Evolutionary conservation across 2,797 vertebrate genomes (phyloP).

Genomic region (Falco columbarius): DNA sequence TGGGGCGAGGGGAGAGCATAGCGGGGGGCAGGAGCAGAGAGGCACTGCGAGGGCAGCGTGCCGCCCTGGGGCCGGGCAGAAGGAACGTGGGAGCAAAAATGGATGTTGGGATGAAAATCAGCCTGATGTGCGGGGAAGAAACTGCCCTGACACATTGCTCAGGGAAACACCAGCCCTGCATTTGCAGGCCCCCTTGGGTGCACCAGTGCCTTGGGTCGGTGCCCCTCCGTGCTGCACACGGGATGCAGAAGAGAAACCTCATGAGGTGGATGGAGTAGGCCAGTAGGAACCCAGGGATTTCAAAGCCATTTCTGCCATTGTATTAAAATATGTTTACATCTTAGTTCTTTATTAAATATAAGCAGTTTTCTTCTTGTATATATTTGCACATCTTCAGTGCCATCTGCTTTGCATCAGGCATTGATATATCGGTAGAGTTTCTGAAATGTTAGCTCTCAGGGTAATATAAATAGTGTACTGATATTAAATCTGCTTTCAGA

Average conservation of each 20-base stretch:
- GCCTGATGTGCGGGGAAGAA: neutral
- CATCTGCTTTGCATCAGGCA: conserved; percentile 80
- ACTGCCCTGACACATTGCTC: fast-evolving
- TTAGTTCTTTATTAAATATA: conserved; percentile 74
- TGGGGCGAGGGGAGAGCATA: fast-evolving
- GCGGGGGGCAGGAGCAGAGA: neutral
- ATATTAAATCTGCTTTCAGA: conserved; percentile 75
- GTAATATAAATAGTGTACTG: conserved; percentile 75
- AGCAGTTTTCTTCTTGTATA: conserved; percentile 78
- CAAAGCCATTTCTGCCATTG: conserved; percentile 56
- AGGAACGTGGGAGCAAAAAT: neutral
- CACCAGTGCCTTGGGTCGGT: neutral
- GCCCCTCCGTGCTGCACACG: fast-evolving
- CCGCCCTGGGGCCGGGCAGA: neutral
- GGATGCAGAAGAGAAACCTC: neutral
- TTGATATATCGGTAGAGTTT: conserved; percentile 60
- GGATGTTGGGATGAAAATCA: neutral
- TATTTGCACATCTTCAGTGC: conserved; percentile 71
- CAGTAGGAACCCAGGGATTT: conserved; percentile 15
- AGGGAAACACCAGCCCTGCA: neutral
- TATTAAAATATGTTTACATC: conserved; percentile 78
- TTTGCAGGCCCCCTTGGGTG: neutral
- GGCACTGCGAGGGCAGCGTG: fast-evolving
- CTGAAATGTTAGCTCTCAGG: conserved; percentile 76
- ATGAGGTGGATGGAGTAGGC: neutral